Evolutionary conservation across 1,140 invertebrate genomes (phyloP), one percentile per base, ranked within the genome.

Genomic region (Mya arenaria): DNA sequence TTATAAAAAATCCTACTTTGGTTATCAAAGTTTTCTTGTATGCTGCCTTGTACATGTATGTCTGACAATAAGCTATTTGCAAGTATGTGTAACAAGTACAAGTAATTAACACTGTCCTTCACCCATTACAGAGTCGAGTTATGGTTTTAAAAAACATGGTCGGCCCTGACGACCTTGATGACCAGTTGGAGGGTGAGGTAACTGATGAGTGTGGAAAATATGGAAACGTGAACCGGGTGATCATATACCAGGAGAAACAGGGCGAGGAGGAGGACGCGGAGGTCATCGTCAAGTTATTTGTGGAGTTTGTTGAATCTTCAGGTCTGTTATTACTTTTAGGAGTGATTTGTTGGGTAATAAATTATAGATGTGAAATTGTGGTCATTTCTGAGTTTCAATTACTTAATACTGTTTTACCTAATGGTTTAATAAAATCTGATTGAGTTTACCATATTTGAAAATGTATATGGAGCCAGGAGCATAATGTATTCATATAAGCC

Each of bases 241-340:
- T 99, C 83, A 99, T 99, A 92, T 99, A 99, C 92, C 98, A 99
- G 91, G 98, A 99, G 93, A 96, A 96, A 87, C 98, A 99, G 93
- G 96, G 96, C 17, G 97, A 98, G 92, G 97, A 98, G 84, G 96
- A 96, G 83, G 95, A 97, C 92, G 96, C 96, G 4, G 96, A 98
- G 92, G 95, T 99, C 63, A 96, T 97, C 90, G 98, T 99, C 41
- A 99, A 99, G 94, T 99, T 99, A 86, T 99, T 99, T 94, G 99
- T 99, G 37, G 97, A 99, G 94, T 99, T 99, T 93, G 95, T 95
- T 71, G 86, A 89, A 69, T 88, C 92, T 84, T 69, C 87, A 78
- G 93, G 94, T 94, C 87, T 90, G 13, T 52, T 52, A n/a, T 52
- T 52, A 23, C 41, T 52, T 52, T 52, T 17, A 10, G 48, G 41